A percentile compares a stretch with the other conserved stretches of the same genome.
These are phyloP conservation scores for Protobothrops mucrosquamatus DNA, from an alignment of 2,113 vertebrate genomes.

Conservation along the genomic window DNA sequence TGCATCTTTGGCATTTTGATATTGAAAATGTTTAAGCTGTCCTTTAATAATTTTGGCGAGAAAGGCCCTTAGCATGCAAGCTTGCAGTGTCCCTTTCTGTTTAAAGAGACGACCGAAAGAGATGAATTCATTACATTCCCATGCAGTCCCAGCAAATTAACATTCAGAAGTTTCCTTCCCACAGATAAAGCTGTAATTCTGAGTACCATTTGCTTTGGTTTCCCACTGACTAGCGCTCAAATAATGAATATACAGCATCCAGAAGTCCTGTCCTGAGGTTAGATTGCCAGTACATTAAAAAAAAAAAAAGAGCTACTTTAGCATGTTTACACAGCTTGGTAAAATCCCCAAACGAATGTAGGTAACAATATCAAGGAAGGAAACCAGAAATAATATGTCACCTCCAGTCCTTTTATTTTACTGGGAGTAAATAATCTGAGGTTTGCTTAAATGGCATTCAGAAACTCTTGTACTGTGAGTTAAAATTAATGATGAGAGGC, in stretches of 20 bases:
- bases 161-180: conserved; percentile 2
- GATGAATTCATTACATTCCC: neutral
- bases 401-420: conserved; percentile 56
- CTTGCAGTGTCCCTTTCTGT: neutral
- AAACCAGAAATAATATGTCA: conserved; percentile 50
- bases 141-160: conserved; percentile 2
- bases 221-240: neutral
- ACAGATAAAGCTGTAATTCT: neutral
- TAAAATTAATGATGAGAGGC: conserved; percentile 22
- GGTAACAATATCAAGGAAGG: conserved; percentile 51
- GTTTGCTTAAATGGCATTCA: conserved; percentile 50
- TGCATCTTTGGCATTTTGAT: neutral
- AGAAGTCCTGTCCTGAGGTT: conserved; percentile 36
- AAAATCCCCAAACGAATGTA: conserved; percentile 59
- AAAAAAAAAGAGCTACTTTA: conserved; percentile 39
- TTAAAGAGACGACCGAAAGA: neutral
- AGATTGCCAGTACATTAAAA: conserved; percentile 30
- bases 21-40: neutral
- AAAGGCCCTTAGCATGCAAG: accelerated
- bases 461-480: conserved; percentile 25
- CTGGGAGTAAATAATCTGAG: conserved; percentile 48
- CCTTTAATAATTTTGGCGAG: neutral
- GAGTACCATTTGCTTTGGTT: conserved; percentile 24
- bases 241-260: neutral
- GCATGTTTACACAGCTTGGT: conserved; percentile 56